phyloP scores from a whole-genome alignment of 2,113 vertebrate species.

The Tor tambroides region DNA sequence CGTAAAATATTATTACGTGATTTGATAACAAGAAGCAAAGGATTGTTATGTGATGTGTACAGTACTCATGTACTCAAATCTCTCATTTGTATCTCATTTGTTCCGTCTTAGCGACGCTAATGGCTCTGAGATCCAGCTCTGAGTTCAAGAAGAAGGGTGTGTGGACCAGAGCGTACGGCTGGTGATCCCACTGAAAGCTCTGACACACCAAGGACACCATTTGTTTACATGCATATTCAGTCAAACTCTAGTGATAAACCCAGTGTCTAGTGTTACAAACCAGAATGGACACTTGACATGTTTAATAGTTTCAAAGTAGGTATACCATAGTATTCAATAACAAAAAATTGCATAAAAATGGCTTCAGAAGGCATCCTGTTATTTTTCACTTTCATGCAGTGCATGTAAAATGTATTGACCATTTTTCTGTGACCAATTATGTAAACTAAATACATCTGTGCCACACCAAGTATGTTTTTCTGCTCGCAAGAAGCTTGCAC shows the following conservation, averaged over 20 bases:
- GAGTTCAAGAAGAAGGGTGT: conserved; percentile 93
- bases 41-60: not conserved
- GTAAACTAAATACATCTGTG: not conserved
- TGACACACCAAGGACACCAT: not conserved
- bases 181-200: conserved; percentile 68
- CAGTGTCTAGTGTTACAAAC: not conserved
- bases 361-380: not conserved
- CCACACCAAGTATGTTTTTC: not conserved
- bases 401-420: not conserved
- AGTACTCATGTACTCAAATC: not conserved
- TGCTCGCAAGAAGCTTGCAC: not conserved
- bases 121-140: conserved; percentile 79
- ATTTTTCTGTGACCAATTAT: not conserved
- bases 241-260: not conserved
- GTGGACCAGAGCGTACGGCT: conserved; percentile 92
- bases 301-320: not conserved
- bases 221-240: not conserved
- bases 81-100: conserved; percentile 46
- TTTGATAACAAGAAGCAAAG: no score
- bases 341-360: not conserved
- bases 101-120: conserved; percentile 77
- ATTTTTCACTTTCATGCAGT: not conserved
- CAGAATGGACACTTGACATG: not conserved
- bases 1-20: not conserved
- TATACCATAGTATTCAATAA: not conserved